Conservation (phyloP, 1,140 invertebrate genomes). For the Mactra quadrangularis region DNA sequence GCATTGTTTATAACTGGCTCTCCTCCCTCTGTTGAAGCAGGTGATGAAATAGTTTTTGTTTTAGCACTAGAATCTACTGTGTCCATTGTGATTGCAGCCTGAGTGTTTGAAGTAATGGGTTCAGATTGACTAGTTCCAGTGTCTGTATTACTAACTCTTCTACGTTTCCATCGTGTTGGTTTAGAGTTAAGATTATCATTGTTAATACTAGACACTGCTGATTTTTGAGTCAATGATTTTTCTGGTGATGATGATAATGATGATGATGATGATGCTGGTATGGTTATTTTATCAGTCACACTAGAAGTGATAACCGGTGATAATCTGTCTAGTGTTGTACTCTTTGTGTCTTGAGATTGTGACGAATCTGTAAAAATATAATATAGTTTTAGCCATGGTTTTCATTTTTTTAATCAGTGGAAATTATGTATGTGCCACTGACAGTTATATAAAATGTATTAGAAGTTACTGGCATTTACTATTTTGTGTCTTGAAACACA, state of each 20-base stretch:
- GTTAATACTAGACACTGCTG: background rate
- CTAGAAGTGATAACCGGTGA: slow-evolving; percentile 1
- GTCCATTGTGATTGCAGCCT: background rate
- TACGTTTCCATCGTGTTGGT: slow-evolving; percentile 40
- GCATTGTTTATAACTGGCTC: background rate
- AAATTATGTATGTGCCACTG: too few species aligned
- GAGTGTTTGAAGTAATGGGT: background rate
- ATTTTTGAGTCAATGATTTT: slow-evolving; percentile 13
- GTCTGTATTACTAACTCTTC: slow-evolving; percentile 1
- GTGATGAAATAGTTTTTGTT: background rate
- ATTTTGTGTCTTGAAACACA: too few species aligned
- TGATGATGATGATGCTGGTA: background rate
- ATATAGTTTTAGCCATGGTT: background rate
- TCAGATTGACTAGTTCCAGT: background rate
- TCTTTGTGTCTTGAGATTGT: slow-evolving; percentile 1
- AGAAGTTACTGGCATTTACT: background rate
- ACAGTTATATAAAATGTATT: background rate
- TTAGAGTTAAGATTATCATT: slow-evolving; percentile 4
- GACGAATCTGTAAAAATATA: background rate
- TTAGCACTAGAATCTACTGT: background rate
- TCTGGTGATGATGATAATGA: background rate
- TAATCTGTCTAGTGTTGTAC: background rate
- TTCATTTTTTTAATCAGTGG: background rate
- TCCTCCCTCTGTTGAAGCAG: background rate
- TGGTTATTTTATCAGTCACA: background rate